These are phyloP conservation scores for Blera fallax DNA, from an alignment of 2,888 invertebrate species.

Conservation along the genomic window DNA sequence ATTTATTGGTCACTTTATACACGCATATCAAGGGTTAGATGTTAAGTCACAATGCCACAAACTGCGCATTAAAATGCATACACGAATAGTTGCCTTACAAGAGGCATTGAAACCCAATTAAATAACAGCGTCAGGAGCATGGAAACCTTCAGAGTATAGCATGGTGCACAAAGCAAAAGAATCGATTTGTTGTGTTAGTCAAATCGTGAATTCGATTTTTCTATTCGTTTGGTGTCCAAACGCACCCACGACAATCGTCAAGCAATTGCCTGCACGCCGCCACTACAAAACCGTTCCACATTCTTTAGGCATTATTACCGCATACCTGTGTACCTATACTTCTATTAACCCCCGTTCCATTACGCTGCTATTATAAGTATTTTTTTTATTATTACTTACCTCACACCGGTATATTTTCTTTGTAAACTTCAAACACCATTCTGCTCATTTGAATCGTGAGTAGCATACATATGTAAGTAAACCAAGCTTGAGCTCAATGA, in stretches of 20 bases:
- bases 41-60: too few species aligned
- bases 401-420: slow-evolving; percentile 43
- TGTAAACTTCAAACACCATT: slow-evolving; percentile 39
- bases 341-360: slow-evolving; percentile 24
- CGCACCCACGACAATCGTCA: slow-evolving; percentile 57
- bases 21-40: too few species aligned
- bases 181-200: slow-evolving; percentile 24
- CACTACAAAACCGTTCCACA: slow-evolving; percentile 17
- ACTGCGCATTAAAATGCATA: too few species aligned
- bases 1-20: too few species aligned
- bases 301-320: slow-evolving; percentile 39
- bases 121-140: slow-evolving; percentile 5
- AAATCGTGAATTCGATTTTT: slow-evolving; percentile 43
- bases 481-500: slow-evolving; percentile 46
- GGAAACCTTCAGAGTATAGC: slow-evolving; percentile 8
- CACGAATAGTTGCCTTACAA: background rate
- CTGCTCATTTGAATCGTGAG: slow-evolving; percentile 56
- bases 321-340: slow-evolving; percentile 41
- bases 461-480: slow-evolving; percentile 14
- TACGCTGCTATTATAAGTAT: slow-evolving; percentile 10
- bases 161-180: background rate
- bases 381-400: slow-evolving; percentile 32
- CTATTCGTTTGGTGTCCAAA: slow-evolving; percentile 28
- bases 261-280: background rate
- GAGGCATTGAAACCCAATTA: slow-evolving; percentile 27